Base-by-base conservation (phyloP, 2,113 vertebrate genomes). In the Chlorodrepanis virens region DNA sequence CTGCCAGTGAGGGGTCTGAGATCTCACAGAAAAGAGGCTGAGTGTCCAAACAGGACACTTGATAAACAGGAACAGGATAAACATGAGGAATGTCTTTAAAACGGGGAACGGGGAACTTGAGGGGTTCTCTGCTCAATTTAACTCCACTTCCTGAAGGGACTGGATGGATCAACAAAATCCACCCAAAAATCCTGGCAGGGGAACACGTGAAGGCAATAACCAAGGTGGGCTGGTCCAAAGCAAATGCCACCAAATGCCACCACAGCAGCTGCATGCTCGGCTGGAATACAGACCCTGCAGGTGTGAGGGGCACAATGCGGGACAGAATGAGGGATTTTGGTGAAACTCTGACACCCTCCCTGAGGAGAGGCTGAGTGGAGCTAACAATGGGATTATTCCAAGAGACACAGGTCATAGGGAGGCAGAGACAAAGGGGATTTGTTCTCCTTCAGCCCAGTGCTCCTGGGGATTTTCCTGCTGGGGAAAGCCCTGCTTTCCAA, bases 261-360 rank as follows among this genome's bases (percentile, higher is more conserved):
- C 61, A 44, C 3, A 31, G 14, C 63, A 54, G 27, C 28, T 3
- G 3, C 11, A 1, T 31, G 37, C 49, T 29, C 21, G 12, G 35
- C 76, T 37, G 50, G 65, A 52, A 16, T 0, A 4, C 0, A 42
- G 14, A 6, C 12, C 40, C 24, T 52, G 54, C 54, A 47, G 54
- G 4, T 11, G 13, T 3, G n/a, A 57, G 18, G 59, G 49, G 42
- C 59, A 37, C 11, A 3, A 1, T 1, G 18, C 1, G 1, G 2
- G 65, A 7, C 0, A 2, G 9, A 33, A 8, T 1, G 17, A 21
- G 68, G 45, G 35, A 4, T 13, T 60, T 14, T 12, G 39, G 56
- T 53, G 56, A 12, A 28, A 24, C 9, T n/a, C 23, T 12, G 47
- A 31, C 14, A 3, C 4, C 3, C 11, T 40, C 40, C 21, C 37